Percentiles rank a stretch among this genome's conserved stretches.
Evolutionary conservation across 2,113 vertebrate species (phyloP).

Genomic region (Mixornis gularis): DNA sequence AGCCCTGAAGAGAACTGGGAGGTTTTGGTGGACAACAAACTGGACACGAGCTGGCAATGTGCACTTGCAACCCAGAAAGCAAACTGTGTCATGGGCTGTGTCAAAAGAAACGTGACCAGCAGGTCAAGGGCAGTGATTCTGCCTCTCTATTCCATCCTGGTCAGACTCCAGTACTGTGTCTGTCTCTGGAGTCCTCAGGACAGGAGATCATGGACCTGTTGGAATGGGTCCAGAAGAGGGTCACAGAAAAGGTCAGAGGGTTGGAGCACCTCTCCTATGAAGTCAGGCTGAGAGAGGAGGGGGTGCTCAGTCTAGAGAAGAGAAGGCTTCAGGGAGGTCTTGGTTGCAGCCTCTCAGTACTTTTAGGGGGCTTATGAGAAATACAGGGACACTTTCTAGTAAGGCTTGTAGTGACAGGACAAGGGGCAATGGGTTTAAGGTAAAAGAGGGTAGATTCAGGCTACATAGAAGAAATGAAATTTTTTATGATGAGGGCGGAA

Average conservation of each 20-base stretch:
- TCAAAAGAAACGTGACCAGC: not conserved
- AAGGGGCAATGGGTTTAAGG: not conserved
- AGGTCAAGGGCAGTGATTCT: not conserved
- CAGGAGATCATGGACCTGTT: not conserved
- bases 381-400: not conserved
- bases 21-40: not conserved
- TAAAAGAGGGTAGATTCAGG: not conserved
- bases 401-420: not conserved
- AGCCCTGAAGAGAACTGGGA: not conserved
- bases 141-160: not conserved
- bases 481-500: rapidly evolving
- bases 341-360: not conserved
- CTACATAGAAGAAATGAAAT: not conserved
- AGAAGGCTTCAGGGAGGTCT: not conserved
- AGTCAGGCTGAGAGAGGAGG: not conserved
- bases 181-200: not conserved
- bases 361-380: not conserved
- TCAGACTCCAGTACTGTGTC: not conserved
- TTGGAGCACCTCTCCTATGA: not conserved
- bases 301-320: not conserved
- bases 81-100: not conserved
- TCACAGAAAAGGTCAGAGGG: not conserved
- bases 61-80: not conserved
- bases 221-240: not conserved
- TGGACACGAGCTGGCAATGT: not conserved